These are phyloP conservation scores for Holocentrus rufus DNA, from an alignment of 2,797 vertebrate species.

Conservation along the genomic window DNA sequence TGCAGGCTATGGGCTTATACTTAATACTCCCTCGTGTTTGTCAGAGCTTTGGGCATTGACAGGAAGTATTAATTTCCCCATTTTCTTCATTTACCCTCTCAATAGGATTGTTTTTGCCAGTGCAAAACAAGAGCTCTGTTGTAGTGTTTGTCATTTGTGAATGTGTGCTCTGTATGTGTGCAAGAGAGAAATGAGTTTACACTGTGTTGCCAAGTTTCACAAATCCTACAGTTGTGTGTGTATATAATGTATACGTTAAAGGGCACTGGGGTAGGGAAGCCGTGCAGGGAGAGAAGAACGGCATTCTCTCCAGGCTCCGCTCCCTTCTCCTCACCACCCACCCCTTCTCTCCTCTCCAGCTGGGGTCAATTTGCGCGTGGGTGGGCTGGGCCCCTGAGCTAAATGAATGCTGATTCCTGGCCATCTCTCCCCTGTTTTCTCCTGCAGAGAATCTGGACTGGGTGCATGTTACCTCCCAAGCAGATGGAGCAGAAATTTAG, in stretches of 20 bases:
- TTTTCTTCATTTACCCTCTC: slow-evolving; percentile 11
- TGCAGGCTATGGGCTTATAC: slow-evolving; percentile 2
- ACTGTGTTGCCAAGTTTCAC: slow-evolving; percentile 25
- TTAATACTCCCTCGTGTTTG: slow-evolving; percentile 23
- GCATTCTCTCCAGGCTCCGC: slow-evolving; percentile 42
- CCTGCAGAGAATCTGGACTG: slow-evolving; percentile 47
- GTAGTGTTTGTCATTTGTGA: slow-evolving; percentile 8
- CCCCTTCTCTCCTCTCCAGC: slow-evolving; percentile 70
- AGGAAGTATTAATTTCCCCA: slow-evolving; percentile 47
- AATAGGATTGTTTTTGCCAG: slow-evolving; percentile 26
- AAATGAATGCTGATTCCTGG: slow-evolving; percentile 69
- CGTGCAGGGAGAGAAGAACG: slow-evolving; percentile 45
- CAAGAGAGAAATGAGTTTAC: slow-evolving; percentile 4
- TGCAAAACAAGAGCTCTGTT: slow-evolving; percentile 7
- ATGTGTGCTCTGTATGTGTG: slow-evolving; percentile 9
- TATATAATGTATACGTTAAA: slow-evolving; percentile 33
- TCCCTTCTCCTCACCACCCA: slow-evolving; percentile 20
- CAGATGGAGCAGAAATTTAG: slow-evolving; percentile 49
- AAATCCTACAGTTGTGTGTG: slow-evolving; percentile 4
- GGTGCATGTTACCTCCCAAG: slow-evolving; percentile 67
- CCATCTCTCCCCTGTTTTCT: slow-evolving; percentile 57
- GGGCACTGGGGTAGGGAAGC: slow-evolving; percentile 35
- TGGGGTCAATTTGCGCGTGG: slow-evolving; percentile 81
- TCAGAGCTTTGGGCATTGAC: slow-evolving; percentile 39
- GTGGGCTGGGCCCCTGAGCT: slow-evolving; percentile 74